Base-by-base conservation (phyloP, 2,797 vertebrate genomes). In the Spatula versicolor region DNA sequence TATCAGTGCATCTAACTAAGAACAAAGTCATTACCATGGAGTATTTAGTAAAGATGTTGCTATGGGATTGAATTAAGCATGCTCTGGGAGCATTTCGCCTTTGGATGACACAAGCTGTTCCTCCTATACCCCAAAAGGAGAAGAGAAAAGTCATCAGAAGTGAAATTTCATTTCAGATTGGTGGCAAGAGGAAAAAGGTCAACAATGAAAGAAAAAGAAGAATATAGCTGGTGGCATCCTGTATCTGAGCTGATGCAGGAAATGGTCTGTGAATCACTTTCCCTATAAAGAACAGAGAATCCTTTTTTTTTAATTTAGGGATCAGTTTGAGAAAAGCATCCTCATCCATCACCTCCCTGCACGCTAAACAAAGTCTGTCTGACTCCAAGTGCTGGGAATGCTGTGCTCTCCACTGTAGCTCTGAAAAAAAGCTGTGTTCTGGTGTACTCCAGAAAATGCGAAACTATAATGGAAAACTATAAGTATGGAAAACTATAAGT, bases 351-450 rank as follows among this genome's bases (percentile, higher is more conserved):
- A 9, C 13, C 1, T 33, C 21, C n/a, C 35, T 4, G 3, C 50
- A 3, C 0, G 1, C 13, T 62, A 31, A 0, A 64, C 63, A 23
- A 10, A 4, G 11, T 23, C 33, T 9, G 0, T 0, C 37, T 6
- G 25, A 13, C 3, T 8, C 37, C 21, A 5, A 10, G 11, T 4
- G 22, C 75, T 64, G 16, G 50, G 33, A 58, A 9, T 0, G 0
- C 37, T 9, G 14, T 11, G 71, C 10, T 37, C 63, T 14, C 25
- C 17, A 0, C 21, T 11, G 0, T 0, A 7, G 0, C 11, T 1
- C 82, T 5, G 9, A 35, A 23, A 23, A 66, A 43, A n/a, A 52
- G 4, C 33, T 67, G 5, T 0, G 23, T 48, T 48, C 48, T 7
- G 3, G 1, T 4, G 4, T 10, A 8, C 5, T 33, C 18, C 68